These are phyloP conservation scores for Trichogramma dendrolimi DNA, from an alignment of 2,888 invertebrate genomes.

Conservation along the genomic window DNA sequence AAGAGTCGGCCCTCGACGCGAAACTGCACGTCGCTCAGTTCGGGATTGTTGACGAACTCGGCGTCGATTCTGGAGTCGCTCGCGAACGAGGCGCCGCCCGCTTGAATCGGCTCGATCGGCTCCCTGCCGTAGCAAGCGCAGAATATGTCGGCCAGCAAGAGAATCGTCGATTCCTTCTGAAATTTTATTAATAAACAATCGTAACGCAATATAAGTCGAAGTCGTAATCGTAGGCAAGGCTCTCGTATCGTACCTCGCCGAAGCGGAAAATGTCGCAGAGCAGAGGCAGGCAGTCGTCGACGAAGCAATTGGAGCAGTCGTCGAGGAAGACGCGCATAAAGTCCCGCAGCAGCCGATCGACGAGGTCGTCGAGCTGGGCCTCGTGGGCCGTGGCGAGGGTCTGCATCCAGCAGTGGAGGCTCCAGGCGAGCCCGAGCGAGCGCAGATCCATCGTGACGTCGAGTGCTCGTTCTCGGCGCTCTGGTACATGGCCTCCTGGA, in stretches of 20 bases:
- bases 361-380: constrained; percentile 74
- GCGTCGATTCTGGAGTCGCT: constrained; percentile 80
- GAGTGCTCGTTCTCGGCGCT: constrained; percentile 87
- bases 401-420: constrained; percentile 88
- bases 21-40: constrained; percentile 87
- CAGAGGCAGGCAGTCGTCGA: constrained; percentile 83
- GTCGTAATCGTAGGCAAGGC: background rate
- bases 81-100: constrained; percentile 57
- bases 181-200: constrained; percentile 33
- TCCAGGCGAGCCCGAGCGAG: constrained; percentile 85
- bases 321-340: constrained; percentile 87
- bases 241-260: constrained; percentile 65
- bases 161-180: constrained; percentile 82
- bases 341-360: constrained; percentile 84
- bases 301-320: constrained; percentile 83
- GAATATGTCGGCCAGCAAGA: constrained; percentile 82
- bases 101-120: constrained; percentile 71
- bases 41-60: constrained; percentile 90
- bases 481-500: constrained; percentile 93
- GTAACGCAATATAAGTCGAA: constrained; percentile 1
- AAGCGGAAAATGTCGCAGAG: constrained; percentile 85
- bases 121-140: constrained; percentile 88
- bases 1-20: constrained; percentile 86
- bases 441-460: constrained; percentile 86
- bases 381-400: constrained; percentile 84